Conservation (phyloP, 2,797 vertebrate species). For the Darevskia nairensis region DNA sequence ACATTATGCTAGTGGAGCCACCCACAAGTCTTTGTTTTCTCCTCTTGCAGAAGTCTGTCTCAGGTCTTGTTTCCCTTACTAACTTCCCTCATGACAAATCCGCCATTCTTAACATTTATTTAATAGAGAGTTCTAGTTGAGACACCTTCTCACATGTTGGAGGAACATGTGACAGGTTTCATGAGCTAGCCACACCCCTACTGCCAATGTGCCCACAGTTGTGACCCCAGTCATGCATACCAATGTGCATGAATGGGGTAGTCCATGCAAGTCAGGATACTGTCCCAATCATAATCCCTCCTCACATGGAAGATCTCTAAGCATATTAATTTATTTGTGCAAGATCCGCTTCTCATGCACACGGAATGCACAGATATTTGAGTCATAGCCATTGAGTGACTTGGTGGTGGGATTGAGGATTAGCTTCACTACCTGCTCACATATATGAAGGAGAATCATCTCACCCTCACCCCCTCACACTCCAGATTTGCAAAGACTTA, state of each 20-base stretch:
- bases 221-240: background rate
- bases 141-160: too few relatives aligned
- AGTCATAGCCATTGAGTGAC: too few relatives aligned
- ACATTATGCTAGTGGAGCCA: background rate
- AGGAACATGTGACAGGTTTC: background rate
- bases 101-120: background rate
- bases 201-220: background rate
- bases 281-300: background rate
- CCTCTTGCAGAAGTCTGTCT: background rate
- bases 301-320: background rate
- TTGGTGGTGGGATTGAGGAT: too few relatives aligned
- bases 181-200: background rate
- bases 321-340: too few relatives aligned
- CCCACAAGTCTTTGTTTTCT: background rate
- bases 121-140: background rate
- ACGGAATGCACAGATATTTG: too few relatives aligned
- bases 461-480: background rate
- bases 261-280: too few relatives aligned
- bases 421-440: too few relatives aligned
- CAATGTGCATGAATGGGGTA: too few relatives aligned
- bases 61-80: background rate
- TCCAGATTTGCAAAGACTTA: background rate
- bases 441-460: too few relatives aligned
- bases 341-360: too few relatives aligned
- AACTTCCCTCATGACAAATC: background rate